These are phyloP conservation scores for Lithobius niger DNA, from an alignment of 1,140 invertebrate species.

Conservation along the genomic window DNA sequence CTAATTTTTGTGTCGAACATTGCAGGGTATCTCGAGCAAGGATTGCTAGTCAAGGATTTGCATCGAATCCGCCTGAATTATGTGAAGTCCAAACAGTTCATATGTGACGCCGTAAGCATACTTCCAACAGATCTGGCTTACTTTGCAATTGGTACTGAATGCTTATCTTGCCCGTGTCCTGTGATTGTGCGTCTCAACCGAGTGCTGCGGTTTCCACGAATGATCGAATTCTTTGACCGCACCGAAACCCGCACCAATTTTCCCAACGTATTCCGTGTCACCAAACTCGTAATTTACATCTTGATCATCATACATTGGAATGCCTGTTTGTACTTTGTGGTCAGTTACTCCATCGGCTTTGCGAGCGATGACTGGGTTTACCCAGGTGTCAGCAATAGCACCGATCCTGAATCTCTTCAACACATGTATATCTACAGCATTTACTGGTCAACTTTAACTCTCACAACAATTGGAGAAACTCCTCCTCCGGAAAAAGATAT, in stretches of 20 bases:
- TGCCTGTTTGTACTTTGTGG: slow-evolving; percentile 85
- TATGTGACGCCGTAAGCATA: slow-evolving; percentile 58
- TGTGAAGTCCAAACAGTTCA: slow-evolving; percentile 45
- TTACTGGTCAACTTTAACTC: slow-evolving; percentile 90
- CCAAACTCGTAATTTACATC: slow-evolving; percentile 71
- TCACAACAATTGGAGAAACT: slow-evolving; percentile 81
- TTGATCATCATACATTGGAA: slow-evolving; percentile 94
- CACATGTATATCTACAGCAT: slow-evolving; percentile 77
- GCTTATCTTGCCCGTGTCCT: slow-evolving; percentile 43
- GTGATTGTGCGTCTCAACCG: slow-evolving; percentile 76
- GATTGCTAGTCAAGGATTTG: slow-evolving; percentile 70
- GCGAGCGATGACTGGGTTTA: slow-evolving; percentile 78
- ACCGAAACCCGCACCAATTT: slow-evolving; percentile 86
- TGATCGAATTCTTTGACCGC: slow-evolving; percentile 81
- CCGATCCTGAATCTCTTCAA: slow-evolving; percentile 40
- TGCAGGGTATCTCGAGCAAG: slow-evolving; percentile 82
- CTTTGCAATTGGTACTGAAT: slow-evolving; percentile 34
- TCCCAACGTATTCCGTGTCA: slow-evolving; percentile 77
- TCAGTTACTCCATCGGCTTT: slow-evolving; percentile 81
- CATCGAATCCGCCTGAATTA: slow-evolving; percentile 64
- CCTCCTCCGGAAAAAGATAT: slow-evolving; percentile 72
- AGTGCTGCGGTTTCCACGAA: slow-evolving; percentile 52
- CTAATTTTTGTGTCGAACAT: slow-evolving; percentile 12
- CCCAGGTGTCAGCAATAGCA: slow-evolving; percentile 20
- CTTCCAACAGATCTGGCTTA: slow-evolving; percentile 79